A percentile compares a stretch with the other conserved stretches of the same genome.
Conservation (phyloP, 2,888 invertebrate species). For the Furcula furcula region DNA sequence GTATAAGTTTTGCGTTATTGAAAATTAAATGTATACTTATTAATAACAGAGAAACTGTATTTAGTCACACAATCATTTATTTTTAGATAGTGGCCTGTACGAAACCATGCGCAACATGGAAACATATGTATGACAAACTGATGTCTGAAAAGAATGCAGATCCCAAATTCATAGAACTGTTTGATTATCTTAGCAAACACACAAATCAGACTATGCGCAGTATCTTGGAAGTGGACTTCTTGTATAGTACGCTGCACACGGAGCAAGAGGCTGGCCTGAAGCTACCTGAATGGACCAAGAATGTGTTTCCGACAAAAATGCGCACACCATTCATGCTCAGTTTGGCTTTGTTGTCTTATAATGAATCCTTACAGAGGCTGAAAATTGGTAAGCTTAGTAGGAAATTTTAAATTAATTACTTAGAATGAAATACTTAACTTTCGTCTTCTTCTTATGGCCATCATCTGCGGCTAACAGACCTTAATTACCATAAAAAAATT, state of each 20-base stretch:
- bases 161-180: conserved; percentile 83
- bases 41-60: too few relatives aligned
- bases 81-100: conserved; percentile 67
- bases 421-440: too few relatives aligned
- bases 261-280: conserved; percentile 83
- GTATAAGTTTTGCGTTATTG: too few relatives aligned
- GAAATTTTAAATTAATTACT: too few relatives aligned
- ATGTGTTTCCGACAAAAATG: conserved; percentile 86
- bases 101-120: conserved; percentile 61
- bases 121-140: conserved; percentile 72
- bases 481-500: too few relatives aligned
- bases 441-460: too few relatives aligned
- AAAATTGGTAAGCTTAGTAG: conserved; percentile 84
- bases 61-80: conserved; percentile 10
- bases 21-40: too few relatives aligned
- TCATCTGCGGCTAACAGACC: too few relatives aligned
- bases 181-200: conserved; percentile 81
- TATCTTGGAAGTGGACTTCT: conserved; percentile 85
- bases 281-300: conserved; percentile 88
- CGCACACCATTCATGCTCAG: conserved; percentile 84
- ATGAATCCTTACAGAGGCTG: conserved; percentile 85
- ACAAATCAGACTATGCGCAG: conserved; percentile 73
- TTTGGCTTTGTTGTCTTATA: conserved; percentile 86
- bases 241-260: conserved; percentile 87
- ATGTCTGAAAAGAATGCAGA: conserved; percentile 69